phyloP scores from a whole-genome alignment of 1,140 invertebrate genomes.

The Papilio machaon region DNA sequence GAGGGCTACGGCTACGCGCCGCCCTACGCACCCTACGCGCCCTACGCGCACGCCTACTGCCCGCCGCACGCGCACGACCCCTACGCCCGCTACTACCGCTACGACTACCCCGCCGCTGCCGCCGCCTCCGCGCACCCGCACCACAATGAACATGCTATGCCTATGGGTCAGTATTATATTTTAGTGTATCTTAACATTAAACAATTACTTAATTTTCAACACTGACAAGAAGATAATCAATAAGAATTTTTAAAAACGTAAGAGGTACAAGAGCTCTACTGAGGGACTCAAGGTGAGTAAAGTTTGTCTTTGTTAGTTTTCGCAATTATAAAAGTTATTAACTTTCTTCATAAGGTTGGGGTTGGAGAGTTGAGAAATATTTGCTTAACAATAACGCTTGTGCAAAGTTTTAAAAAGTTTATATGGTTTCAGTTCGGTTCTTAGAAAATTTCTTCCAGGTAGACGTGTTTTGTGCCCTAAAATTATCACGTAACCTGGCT shows the following conservation, averaged over 20 bases:
- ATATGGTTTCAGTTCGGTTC: not conserved
- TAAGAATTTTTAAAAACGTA: not conserved
- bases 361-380: conserved; percentile 14
- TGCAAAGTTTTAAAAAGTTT: conserved; percentile 18
- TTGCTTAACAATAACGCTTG: conserved; percentile 7
- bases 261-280: not conserved
- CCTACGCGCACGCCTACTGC: conserved; percentile 69
- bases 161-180: conserved; percentile 70
- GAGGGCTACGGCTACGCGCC: conserved; percentile 70
- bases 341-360: conserved; percentile 11
- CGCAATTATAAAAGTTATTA: not conserved
- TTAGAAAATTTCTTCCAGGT: not conserved
- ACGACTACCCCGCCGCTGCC: conserved; percentile 66
- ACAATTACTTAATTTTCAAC: not conserved
- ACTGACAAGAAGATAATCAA: not conserved
- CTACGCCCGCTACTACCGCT: conserved; percentile 75
- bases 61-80: conserved; percentile 71
- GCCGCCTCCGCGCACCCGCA: conserved; percentile 68
- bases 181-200: not conserved
- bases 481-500: not conserved
- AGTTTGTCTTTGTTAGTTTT: not conserved
- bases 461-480: not conserved
- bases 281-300: not conserved
- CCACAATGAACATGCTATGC: conserved; percentile 71
- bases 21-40: conserved; percentile 58